Conservation (phyloP, 2,113 vertebrate genomes). For the Solea senegalensis region DNA sequence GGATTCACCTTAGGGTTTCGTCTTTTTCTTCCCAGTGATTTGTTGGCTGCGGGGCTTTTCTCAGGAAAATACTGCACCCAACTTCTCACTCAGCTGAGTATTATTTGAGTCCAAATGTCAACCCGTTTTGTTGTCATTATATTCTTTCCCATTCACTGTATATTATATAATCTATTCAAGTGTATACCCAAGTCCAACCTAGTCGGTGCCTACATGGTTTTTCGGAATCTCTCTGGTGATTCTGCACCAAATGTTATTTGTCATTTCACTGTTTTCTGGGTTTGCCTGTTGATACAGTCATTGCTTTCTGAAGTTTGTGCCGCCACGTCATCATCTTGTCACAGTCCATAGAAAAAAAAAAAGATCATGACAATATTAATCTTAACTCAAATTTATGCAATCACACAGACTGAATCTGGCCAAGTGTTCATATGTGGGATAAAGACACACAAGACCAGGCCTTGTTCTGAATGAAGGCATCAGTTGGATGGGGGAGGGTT, state of each 20-base stretch:
- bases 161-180: not conserved
- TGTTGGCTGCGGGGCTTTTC: not conserved
- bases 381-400: conserved; percentile 2
- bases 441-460: conserved; percentile 43
- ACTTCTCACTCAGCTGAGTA: not conserved
- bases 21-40: not conserved
- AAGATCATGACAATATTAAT: too few species aligned
- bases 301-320: too few species aligned
- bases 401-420: conserved; percentile 9
- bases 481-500: conserved; percentile 45
- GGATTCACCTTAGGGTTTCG: not conserved
- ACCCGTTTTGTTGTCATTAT: not conserved
- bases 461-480: conserved; percentile 64
- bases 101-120: conserved; percentile 10
- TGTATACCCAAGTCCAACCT: not conserved
- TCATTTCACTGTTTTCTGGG: too few species aligned
- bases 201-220: not conserved
- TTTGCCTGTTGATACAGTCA: too few species aligned
- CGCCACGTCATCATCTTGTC: not conserved
- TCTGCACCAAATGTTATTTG: too few species aligned
- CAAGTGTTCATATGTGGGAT: conserved; percentile 29
- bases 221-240: too few species aligned
- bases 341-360: not conserved
- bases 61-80: not conserved
- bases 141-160: not conserved